Evolutionary conservation across 2,113 vertebrate species (phyloP).

Genomic region (Ameiurus melas): DNA sequence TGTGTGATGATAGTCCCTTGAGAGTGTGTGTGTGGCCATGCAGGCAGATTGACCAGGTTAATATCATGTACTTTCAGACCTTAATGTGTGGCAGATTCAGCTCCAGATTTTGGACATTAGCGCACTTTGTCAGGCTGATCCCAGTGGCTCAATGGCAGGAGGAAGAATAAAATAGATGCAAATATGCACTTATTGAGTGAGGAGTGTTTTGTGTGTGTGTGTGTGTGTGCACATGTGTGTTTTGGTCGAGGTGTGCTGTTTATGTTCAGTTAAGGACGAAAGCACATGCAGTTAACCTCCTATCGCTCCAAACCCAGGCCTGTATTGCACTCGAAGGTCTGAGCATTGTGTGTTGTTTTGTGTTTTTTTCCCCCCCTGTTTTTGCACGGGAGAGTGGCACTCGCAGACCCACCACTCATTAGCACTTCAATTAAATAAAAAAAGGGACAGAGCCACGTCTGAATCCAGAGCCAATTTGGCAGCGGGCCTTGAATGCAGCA

Average conservation of each 20-base stretch:
- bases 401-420: constrained; percentile 58
- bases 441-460: constrained; percentile 60
- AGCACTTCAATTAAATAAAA: constrained; percentile 67
- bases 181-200: constrained; percentile 20
- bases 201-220: not conserved
- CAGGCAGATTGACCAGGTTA: constrained; percentile 57
- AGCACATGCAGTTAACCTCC: constrained; percentile 45
- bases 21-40: constrained; percentile 35
- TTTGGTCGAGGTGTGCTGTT: not conserved
- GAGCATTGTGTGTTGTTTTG: constrained; percentile 16
- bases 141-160: constrained; percentile 39
- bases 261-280: constrained; percentile 37
- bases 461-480: constrained; percentile 64
- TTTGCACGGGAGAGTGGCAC: constrained; percentile 46
- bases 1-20: constrained; percentile 18
- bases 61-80: constrained; percentile 50
- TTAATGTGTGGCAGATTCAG: constrained; percentile 44
- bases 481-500: constrained; percentile 45
- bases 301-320: constrained; percentile 46
- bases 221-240: not conserved
- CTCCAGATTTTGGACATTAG: constrained; percentile 51
- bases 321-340: constrained; percentile 46
- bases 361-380: not conserved
- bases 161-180: constrained; percentile 39
- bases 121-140: constrained; percentile 35